Evolutionary conservation across 2,113 vertebrate genomes (phyloP).

Genomic region (Oreochromis tanganicae): DNA sequence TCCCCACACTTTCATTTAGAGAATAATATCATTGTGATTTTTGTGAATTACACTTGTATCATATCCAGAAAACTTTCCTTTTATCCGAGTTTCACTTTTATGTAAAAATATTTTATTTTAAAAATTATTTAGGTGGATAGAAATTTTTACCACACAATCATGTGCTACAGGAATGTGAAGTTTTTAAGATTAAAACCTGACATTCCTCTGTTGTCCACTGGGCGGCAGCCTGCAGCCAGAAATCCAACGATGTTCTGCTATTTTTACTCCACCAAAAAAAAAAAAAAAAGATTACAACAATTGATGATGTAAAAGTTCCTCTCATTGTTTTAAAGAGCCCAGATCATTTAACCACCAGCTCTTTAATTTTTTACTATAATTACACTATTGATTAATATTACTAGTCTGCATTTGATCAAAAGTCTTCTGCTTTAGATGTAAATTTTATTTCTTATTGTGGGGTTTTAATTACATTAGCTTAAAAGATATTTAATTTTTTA

Average conservation of each 20-base stretch:
- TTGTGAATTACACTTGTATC: accelerated
- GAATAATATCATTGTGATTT: neutral
- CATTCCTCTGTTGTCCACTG: conserved; percentile 4
- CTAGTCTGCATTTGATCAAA: neutral
- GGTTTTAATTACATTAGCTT: neutral
- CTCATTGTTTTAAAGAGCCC: neutral
- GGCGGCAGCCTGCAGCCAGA: neutral
- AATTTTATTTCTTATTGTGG: accelerated
- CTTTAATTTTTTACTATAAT: neutral
- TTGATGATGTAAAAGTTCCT: neutral
- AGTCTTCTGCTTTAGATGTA: neutral
- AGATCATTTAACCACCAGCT: neutral
- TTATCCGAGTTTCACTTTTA: neutral
- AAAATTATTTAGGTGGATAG: neutral
- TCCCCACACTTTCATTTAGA: neutral
- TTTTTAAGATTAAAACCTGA: neutral
- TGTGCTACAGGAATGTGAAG: accelerated
- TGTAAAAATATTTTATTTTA: neutral
- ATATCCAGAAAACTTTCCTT: neutral
- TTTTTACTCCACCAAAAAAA: neutral
- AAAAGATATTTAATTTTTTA: neutral
- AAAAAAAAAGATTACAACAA: accelerated
- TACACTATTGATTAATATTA: neutral
- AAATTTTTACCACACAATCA: neutral
- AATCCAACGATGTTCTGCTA: neutral